These are phyloP conservation scores for Baryphthengus martii DNA, from an alignment of 2,113 vertebrate genomes.

Conservation along the genomic window DNA sequence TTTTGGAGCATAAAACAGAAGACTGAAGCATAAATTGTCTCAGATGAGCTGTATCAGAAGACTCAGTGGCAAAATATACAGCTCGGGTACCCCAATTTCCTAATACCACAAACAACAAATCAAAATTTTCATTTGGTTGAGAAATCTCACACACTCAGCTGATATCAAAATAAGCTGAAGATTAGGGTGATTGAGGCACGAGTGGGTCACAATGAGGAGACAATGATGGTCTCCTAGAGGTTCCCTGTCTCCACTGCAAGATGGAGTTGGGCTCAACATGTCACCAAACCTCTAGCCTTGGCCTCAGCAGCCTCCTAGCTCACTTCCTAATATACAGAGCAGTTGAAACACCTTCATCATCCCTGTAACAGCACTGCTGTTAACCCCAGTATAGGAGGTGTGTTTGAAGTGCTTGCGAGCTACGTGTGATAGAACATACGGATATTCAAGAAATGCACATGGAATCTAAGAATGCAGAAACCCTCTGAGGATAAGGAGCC, in stretches of 20 bases:
- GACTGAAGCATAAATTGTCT: background rate
- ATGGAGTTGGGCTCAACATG: background rate
- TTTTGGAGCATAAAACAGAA: background rate
- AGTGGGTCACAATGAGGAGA: background rate
- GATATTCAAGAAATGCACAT: background rate
- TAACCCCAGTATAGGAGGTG: background rate
- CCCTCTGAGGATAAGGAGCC: background rate
- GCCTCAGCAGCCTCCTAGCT: background rate
- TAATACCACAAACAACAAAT: background rate
- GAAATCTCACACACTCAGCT: background rate
- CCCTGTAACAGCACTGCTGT: background rate
- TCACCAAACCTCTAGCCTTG: background rate
- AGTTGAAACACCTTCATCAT: background rate
- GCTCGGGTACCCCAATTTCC: rapidly evolving
- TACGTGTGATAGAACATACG: background rate
- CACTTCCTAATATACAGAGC: background rate
- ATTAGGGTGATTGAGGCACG: background rate
- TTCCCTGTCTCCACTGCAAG: background rate
- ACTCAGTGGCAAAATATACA: background rate
- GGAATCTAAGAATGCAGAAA: background rate
- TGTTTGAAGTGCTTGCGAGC: background rate
- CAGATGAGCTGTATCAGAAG: background rate
- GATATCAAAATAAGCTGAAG: background rate
- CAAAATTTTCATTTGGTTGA: background rate
- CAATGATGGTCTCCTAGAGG: background rate